Evolutionary conservation across 1,140 invertebrate genomes (phyloP).

Genomic region (Tetramorium alpestre): DNA sequence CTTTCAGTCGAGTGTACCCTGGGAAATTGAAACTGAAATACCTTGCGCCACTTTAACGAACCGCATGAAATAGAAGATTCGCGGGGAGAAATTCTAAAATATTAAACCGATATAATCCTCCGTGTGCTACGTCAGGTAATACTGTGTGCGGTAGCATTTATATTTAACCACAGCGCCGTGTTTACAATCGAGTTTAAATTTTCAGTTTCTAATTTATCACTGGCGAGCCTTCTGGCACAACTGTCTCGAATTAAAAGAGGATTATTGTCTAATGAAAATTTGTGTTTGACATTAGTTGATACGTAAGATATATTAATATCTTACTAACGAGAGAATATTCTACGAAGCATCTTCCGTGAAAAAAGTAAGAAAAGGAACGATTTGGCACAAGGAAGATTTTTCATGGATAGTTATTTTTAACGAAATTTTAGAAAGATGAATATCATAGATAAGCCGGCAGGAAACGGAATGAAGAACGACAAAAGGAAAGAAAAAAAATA

Average conservation of each 20-base stretch:
- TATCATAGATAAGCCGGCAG: background rate
- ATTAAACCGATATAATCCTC: constrained; percentile 53
- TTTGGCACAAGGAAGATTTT: background rate
- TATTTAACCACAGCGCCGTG: constrained; percentile 26
- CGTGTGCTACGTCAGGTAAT: background rate
- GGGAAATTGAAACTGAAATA: constrained; percentile 67
- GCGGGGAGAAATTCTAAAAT: constrained; percentile 46
- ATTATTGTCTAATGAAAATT: constrained; percentile 35
- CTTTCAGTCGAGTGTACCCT: constrained; percentile 39
- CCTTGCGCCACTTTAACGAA: constrained; percentile 50
- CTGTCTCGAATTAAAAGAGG: background rate
- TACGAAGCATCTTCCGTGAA: background rate
- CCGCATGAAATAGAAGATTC: constrained; percentile 52
- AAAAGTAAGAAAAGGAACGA: background rate
- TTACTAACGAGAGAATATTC: background rate
- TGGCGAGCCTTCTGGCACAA: background rate
- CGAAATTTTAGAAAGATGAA: background rate
- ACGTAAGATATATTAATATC: background rate
- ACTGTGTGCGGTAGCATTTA: constrained; percentile 17
- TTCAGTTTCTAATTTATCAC: constrained; percentile 45
- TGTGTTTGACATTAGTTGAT: background rate
- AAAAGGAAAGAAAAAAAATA: background rate
- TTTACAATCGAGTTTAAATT: constrained; percentile 52
- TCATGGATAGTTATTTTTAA: background rate
- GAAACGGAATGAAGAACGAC: background rate